These are phyloP conservation scores for Etheostoma perlongum DNA, from an alignment of 2,797 vertebrate genomes.

Conservation along the genomic window DNA sequence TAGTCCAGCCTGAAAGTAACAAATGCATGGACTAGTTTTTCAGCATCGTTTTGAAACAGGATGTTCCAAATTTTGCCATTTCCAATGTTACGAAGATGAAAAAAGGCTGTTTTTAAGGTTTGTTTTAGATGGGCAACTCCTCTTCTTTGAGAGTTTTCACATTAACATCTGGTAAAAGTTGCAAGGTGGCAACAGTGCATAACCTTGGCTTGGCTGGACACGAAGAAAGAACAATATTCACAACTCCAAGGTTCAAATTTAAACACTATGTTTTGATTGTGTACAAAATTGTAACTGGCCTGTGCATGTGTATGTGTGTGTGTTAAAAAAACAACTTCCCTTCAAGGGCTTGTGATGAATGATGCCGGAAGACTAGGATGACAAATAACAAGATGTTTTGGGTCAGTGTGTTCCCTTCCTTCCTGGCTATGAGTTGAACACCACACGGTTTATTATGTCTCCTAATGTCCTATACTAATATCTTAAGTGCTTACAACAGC, in stretches of 20 bases:
- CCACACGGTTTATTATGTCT: conserved; percentile 7
- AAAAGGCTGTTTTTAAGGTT: no score
- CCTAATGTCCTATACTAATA: background rate
- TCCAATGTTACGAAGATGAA: no score
- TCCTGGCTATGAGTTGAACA: conserved; percentile 39
- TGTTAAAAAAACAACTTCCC: background rate
- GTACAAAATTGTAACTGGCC: background rate
- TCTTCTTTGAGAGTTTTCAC: background rate
- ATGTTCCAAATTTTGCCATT: no score
- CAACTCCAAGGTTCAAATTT: background rate
- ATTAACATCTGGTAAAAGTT: background rate
- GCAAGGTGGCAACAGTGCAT: background rate
- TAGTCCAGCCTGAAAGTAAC: no score
- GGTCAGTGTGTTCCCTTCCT: conserved; percentile 70
- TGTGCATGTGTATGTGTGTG: background rate
- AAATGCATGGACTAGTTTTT: no score
- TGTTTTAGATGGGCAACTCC: no score
- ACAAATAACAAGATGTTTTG: conserved; percentile 58
- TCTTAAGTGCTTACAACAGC: background rate
- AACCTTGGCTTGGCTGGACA: background rate
- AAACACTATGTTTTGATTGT: background rate
- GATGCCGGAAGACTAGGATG: conserved; percentile 38
- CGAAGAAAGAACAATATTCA: background rate
- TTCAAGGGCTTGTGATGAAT: conserved; percentile 19
- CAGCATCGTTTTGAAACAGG: no score